Evolutionary conservation across 2,888 invertebrate species (phyloP), one percentile per base, ranked within the genome.

Genomic region (Theretra japonica): DNA sequence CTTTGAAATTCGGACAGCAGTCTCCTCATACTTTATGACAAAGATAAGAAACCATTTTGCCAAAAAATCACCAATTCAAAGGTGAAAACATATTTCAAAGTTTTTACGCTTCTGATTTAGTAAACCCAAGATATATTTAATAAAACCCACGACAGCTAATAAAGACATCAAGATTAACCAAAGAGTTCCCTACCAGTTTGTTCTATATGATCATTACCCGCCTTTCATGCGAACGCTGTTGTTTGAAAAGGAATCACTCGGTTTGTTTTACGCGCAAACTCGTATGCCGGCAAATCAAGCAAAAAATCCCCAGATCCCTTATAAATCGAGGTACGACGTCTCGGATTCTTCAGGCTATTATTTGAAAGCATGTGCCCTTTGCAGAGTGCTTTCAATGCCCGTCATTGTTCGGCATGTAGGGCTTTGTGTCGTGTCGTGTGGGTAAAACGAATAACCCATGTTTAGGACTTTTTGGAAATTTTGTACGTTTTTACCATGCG

Each of bases 301-400:
- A 85, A 88, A 87, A 89, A 86, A 81, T 57, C 73, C 73, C 72
- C 73, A 72, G 77, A 65, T 62, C 82, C 83, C 80, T 79, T 83
- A 83, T 81, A 87, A 87, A 86, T 85, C 82, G 80, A 82, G 83
- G 85, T 83, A 83, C 80, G 83, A 79, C 81, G 84, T 80, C 81
- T 88, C 82, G 83, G 84, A 87, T 88, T 88, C 85, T 82, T 84
- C 78, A 74, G 77, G 82, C 86, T 84, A 86, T 89, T 88, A 87
- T 88, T 87, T 82, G 85, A 86, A 87, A 85, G 86, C 86, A 85
- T 86, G 87, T 87, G 87, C 88, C 89, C 87, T 87, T 88, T 87
- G 77, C 80, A 83, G 86, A 80, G 82, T 79, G 79, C 80, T 83
- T 86, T 86, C 86, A 89, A 89, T 87, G 82, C 83, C 74, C 81